Evolutionary conservation across 2,888 invertebrate genomes (phyloP), one percentile per base, ranked within the genome.

Genomic region (Apamea epomidion): DNA sequence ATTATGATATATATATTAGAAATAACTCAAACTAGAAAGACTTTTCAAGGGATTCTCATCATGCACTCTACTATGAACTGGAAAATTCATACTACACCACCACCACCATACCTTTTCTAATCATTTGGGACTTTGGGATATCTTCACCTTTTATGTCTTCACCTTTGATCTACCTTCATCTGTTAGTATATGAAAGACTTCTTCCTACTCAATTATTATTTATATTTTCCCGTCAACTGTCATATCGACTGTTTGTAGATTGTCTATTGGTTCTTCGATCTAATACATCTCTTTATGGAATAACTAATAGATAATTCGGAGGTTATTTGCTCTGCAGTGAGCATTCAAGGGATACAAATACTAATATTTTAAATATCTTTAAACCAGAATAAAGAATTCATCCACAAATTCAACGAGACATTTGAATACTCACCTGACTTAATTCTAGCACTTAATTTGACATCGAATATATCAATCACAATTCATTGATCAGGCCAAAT

Each of bases 391-490:
- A 51, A 45, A 60, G 29, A 77, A 54, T 68, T 58, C 37, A 60
- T n/a, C 58, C 42, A 76, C 54, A 73, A 70, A 79, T 75, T 65
- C 75, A 69, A 65, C 64, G 62, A 68, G 64, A 73, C 76, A 78
- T 81, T 75, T 80, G 21, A 86, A 88, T 86, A 80, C 78, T 45
- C 73, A 74, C 74, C 74, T 64, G 67, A 78, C 71, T 80, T 83
- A 88, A 84, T 86, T 81, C 79, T 83, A 85, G 85, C 89, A 90
- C 90, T 88, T 90, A 91, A 91, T 85, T 90, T 90, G 89, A 82
- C 87, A 88, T 85, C 85, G 78, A 90, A 91, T 88, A 88, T 86
- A 90, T 91, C 90, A 91, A 90, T 91, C 91, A 88, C 83, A 82
- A 88, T 82, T 80, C 82, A 81, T 75, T 83, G 82, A 89, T 86